phyloP scores from a whole-genome alignment of 2,888 invertebrate species.

The Polydrusus tereticollis region DNA sequence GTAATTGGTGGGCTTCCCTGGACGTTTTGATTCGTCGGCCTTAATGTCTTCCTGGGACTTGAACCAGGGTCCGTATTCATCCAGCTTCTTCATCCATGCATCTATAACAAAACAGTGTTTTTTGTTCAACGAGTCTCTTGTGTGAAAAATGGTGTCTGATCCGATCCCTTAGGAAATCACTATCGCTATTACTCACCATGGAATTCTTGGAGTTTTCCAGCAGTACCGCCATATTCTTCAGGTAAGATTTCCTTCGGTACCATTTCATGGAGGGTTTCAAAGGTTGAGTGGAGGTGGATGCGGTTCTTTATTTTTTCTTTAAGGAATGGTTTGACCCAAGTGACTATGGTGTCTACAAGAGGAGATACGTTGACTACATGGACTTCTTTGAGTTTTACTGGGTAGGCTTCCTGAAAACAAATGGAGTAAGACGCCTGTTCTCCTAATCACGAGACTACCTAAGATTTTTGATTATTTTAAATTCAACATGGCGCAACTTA shows the following conservation, averaged over 20 bases:
- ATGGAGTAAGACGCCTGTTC: no score
- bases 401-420: slow-evolving; percentile 80
- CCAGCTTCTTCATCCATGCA: slow-evolving; percentile 84
- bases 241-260: slow-evolving; percentile 86
- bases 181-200: slow-evolving; percentile 76
- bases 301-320: slow-evolving; percentile 89
- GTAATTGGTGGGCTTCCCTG: slow-evolving; percentile 87
- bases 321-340: slow-evolving; percentile 87
- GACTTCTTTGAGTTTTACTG: slow-evolving; percentile 88
- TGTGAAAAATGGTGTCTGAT: no score
- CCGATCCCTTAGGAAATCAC: no score
- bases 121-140: no score
- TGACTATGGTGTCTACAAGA: slow-evolving; percentile 85
- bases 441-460: no score
- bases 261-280: slow-evolving; percentile 82
- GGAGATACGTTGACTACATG: slow-evolving; percentile 89
- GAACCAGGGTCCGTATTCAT: slow-evolving; percentile 84
- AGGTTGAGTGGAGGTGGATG: slow-evolving; percentile 82
- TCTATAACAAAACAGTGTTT: slow-evolving; percentile 72
- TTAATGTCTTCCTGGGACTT: slow-evolving; percentile 82
- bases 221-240: slow-evolving; percentile 85
- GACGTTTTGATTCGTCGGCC: slow-evolving; percentile 84
- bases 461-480: no score
- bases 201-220: slow-evolving; percentile 79
- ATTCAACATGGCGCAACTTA: no score